Percentiles rank a stretch among this genome's conserved stretches.
phyloP scores from a whole-genome alignment of 2,888 invertebrate genomes.

The Panzeria rudis region DNA sequence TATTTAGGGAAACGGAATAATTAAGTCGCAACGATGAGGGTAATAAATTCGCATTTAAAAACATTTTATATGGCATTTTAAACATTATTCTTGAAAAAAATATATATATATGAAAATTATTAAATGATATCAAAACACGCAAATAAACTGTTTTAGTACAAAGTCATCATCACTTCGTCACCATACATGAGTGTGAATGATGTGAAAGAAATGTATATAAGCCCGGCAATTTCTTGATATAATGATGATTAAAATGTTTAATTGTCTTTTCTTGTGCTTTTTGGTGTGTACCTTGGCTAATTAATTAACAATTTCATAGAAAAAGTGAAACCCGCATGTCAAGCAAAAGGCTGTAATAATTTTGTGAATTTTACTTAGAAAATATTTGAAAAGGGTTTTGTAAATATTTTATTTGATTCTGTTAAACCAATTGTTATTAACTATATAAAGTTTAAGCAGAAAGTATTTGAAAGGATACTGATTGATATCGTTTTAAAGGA shows the following conservation, averaged over 20 bases:
- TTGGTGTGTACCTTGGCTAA: conserved; percentile 56
- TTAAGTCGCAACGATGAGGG: conserved; percentile 63
- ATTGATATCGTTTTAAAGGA: too few species aligned
- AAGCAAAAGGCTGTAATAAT: background rate
- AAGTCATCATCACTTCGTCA: conserved; percentile 55
- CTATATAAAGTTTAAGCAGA: too few species aligned
- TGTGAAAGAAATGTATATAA: conserved; percentile 2
- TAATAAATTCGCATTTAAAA: conserved; percentile 73
- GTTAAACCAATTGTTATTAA: background rate
- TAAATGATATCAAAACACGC: conserved; percentile 66
- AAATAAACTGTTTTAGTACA: conserved; percentile 50
- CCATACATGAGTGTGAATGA: conserved; percentile 6
- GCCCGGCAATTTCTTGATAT: background rate
- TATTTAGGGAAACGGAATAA: conserved; percentile 40
- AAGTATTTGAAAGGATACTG: too few species aligned
- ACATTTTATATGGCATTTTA: conserved; percentile 64
- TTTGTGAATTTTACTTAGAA: background rate
- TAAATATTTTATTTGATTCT: background rate
- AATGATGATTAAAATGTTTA: conserved; percentile 10
- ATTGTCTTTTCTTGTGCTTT: background rate
- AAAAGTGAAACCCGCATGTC: conserved; percentile 35
- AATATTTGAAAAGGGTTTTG: background rate
- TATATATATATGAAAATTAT: conserved; percentile 19
- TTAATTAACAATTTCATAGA: conserved; percentile 13
- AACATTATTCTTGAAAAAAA: conserved; percentile 22